Evolutionary conservation across 2,113 vertebrate genomes (phyloP), one percentile per base, ranked within the genome.

Genomic region (Engystomops pustulosus): DNA sequence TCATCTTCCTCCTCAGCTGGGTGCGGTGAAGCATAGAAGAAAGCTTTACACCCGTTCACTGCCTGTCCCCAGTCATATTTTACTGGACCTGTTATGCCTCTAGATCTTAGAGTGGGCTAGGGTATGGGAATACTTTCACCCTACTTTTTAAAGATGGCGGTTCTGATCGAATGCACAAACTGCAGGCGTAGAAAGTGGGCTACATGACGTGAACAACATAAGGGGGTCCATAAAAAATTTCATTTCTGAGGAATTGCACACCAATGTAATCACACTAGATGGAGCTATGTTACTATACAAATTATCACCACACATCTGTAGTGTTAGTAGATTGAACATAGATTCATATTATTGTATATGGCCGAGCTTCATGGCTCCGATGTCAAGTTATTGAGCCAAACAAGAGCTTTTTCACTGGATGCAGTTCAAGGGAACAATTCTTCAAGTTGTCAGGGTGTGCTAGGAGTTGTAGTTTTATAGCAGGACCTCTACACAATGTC

Each of bases 1-100:
- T 84, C 25, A 84, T 76, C 81, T 58, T 75, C 41, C 71, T 60
- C 17, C n/a, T 71, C 62, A 41, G 15, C 70, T 65, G 55, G 70
- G 71, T 65, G 70, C 36, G 81, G 81, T 75, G 49, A 60, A 55
- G 32, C 32, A 51, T 6, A 25, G 25, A 69, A 69, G 20, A 5
- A 27, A 70, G 11, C 25, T 58, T 36, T 36, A 11, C 68, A 72
- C 69, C 36, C 69, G 12, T 72, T 82, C 17, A 15, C 14, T 72
- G 68, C 51, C 49, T 25, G 47, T 6, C 44, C 12, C n/a, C 11
- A 38, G 18, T 79, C 45, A 55, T 34, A 34, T 41, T 6, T 49
- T 30, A 17, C 32, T 32, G 27, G 12, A 65, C 27, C 27, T 62
- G 10, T 62, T 5, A 62, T 15, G 5, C n/a, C n/a, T n/a, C n/a